Conservation (phyloP, 2,113 vertebrate species). For the Propithecus coquereli region DNA sequence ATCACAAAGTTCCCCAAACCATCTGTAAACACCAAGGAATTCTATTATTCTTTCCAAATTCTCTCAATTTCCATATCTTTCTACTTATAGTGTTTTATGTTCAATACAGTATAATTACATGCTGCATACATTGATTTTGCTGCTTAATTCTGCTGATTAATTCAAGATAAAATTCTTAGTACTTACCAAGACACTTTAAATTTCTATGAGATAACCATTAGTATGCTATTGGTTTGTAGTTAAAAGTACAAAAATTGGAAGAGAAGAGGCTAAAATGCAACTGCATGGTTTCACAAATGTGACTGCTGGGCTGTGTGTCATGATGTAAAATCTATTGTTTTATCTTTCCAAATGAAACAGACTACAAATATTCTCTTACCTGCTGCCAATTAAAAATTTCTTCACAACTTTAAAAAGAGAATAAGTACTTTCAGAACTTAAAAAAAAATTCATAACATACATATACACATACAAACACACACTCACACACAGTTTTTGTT, state of each 20-base stretch:
- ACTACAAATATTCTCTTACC: conserved; percentile 20
- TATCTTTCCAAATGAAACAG: conserved; percentile 6
- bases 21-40: conserved; percentile 47
- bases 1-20: conserved; percentile 51
- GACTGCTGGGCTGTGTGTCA: conserved; percentile 25
- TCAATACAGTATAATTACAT: neutral
- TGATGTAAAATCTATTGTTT: conserved; percentile 22
- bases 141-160: conserved; percentile 41
- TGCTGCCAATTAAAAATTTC: neutral
- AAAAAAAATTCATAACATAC: conserved; percentile 7
- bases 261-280: conserved; percentile 59
- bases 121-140: conserved; percentile 55
- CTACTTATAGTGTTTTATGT: conserved; percentile 9
- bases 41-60: conserved; percentile 37
- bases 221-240: conserved; percentile 6
- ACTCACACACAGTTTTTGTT: neutral
- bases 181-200: conserved; percentile 34
- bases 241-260: conserved; percentile 55
- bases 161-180: conserved; percentile 44
- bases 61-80: conserved; percentile 35
- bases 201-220: conserved; percentile 26
- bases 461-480: neutral
- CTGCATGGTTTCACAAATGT: neutral
- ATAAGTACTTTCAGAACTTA: neutral
- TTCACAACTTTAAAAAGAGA: conserved; percentile 38